A percentile compares a stretch with the other conserved stretches of the same genome.
phyloP scores from a whole-genome alignment of 2,113 vertebrate species.

The Gambusia affinis region DNA sequence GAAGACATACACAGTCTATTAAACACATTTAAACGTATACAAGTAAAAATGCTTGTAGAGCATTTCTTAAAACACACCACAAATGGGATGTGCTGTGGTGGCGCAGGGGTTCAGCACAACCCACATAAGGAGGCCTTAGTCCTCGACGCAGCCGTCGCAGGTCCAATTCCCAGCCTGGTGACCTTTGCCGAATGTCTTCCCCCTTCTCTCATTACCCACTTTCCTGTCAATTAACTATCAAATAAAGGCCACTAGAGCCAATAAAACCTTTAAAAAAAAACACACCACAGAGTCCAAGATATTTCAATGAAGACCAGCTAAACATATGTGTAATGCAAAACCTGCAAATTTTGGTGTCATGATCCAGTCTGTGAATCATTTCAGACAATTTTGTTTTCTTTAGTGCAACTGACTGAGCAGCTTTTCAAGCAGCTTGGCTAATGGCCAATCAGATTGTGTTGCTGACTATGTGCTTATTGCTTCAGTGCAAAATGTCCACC shows the following conservation, averaged over 20 bases:
- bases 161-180: no score
- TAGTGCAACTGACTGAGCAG: neutral
- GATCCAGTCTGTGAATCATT: neutral
- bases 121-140: no score
- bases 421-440: neutral
- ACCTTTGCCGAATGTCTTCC: no score
- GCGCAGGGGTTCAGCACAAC: no score
- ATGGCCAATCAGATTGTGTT: neutral
- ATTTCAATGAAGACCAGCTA: neutral
- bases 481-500: neutral
- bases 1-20: neutral
- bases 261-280: no score
- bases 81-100: neutral
- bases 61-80: neutral
- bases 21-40: neutral
- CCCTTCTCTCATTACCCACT: no score
- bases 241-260: no score
- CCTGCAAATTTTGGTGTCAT: neutral
- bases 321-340: neutral
- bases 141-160: no score
- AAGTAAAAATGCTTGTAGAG: neutral
- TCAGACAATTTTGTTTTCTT: neutral
- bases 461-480: neutral
- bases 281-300: neutral
- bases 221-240: no score